phyloP scores from a whole-genome alignment of 2,797 vertebrate genomes.

The Lithobates sylvaticus region DNA sequence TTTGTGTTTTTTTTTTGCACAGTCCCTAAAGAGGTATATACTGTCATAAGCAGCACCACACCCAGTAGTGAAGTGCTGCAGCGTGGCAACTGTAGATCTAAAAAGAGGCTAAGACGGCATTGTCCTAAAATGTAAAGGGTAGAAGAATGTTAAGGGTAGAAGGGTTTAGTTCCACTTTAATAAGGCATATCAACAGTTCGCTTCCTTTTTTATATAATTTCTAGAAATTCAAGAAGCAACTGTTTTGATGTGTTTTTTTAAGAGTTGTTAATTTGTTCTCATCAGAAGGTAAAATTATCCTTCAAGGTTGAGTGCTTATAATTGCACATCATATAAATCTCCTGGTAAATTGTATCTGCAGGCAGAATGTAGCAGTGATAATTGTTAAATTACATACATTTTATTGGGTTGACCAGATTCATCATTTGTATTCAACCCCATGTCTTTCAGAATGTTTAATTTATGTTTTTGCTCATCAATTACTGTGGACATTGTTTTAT shows the following conservation, averaged over 20 bases:
- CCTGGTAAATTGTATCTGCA: slow-evolving; percentile 80
- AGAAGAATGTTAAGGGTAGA: too few relatives aligned
- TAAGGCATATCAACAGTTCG: too few relatives aligned
- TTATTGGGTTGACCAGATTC: slow-evolving; percentile 72
- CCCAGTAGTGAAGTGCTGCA: too few relatives aligned
- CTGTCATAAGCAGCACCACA: too few relatives aligned
- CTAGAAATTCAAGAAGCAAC: too few relatives aligned
- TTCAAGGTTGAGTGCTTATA: slow-evolving; percentile 83
- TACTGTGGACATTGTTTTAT: slow-evolving; percentile 66
- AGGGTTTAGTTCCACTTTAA: too few relatives aligned
- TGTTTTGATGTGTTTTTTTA: neutral
- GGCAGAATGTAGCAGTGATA: slow-evolving; percentile 77
- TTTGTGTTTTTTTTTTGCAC: too few relatives aligned
- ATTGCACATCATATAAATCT: slow-evolving; percentile 81
- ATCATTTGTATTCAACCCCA: slow-evolving; percentile 70
- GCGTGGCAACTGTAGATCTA: too few relatives aligned
- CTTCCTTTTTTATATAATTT: too few relatives aligned
- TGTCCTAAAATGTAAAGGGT: too few relatives aligned
- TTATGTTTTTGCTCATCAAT: slow-evolving; percentile 54
- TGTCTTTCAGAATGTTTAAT: neutral
- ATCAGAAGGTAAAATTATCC: slow-evolving; percentile 79
- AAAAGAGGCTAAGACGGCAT: too few relatives aligned
- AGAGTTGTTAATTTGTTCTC: slow-evolving; percentile 75
- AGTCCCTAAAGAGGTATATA: too few relatives aligned
- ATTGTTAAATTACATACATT: slow-evolving; percentile 80